phyloP scores from a whole-genome alignment of 2,888 invertebrate genomes.

The Camponotus fellah region DNA sequence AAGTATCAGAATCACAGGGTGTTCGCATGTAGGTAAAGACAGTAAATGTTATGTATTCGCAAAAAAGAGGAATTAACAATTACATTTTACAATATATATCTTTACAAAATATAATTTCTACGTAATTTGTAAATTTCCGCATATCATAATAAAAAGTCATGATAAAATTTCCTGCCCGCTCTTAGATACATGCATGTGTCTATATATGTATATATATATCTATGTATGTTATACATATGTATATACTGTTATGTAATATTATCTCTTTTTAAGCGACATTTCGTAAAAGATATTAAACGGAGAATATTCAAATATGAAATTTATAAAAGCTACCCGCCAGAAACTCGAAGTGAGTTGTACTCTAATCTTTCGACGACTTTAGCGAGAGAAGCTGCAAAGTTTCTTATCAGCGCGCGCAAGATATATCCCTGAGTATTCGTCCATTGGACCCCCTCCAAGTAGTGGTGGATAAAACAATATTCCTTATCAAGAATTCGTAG shows the following conservation, averaged over 20 bases:
- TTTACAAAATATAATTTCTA: conserved; percentile 1
- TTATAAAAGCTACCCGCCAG: conserved; percentile 43
- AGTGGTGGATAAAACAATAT: conserved; percentile 55
- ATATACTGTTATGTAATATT: background rate
- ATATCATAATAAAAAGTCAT: background rate
- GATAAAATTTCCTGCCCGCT: background rate
- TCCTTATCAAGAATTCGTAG: conserved; percentile 46
- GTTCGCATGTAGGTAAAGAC: conserved; percentile 25
- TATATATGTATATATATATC: background rate
- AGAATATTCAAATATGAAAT: conserved; percentile 52
- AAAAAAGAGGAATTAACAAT: background rate
- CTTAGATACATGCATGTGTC: background rate
- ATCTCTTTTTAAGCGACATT: conserved; percentile 24
- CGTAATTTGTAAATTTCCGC: background rate
- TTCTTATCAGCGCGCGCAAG: conserved; percentile 55
- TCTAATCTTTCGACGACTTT: conserved; percentile 61
- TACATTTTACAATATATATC: background rate
- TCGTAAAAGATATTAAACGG: conserved; percentile 29
- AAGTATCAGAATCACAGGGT: conserved; percentile 27
- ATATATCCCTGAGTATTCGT: conserved; percentile 52
- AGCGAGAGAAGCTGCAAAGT: conserved; percentile 46
- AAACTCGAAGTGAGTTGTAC: conserved; percentile 41
- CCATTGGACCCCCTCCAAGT: conserved; percentile 35
- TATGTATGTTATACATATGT: conserved; percentile 3
- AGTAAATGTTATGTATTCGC: background rate